Conservation (phyloP, 2,113 vertebrate species). For the Ctenomys sociabilis region DNA sequence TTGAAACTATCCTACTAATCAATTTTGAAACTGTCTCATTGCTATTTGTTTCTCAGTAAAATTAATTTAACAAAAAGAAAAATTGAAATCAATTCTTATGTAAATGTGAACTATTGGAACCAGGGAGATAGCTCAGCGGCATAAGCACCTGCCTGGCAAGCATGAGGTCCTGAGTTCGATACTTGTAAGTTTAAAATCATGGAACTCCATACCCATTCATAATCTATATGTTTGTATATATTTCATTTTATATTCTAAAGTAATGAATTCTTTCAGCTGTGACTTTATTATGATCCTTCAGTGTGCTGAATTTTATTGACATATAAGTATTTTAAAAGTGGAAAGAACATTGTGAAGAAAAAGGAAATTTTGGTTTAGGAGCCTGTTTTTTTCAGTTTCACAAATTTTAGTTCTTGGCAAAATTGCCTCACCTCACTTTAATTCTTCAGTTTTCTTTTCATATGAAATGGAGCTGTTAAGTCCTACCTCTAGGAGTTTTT, state of each 20-base stretch:
- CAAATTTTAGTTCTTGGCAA: constrained; percentile 35
- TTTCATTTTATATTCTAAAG: neutral
- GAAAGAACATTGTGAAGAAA: neutral
- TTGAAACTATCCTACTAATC: too few relatives aligned
- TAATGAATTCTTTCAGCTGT: neutral
- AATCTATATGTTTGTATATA: too few relatives aligned
- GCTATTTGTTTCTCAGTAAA: too few relatives aligned
- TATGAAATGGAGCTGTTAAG: neutral
- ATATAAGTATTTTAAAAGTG: neutral
- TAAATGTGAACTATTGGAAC: neutral
- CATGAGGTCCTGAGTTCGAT: neutral
- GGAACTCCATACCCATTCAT: neutral
- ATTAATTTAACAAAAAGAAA: too few relatives aligned
- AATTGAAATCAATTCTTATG: neutral
- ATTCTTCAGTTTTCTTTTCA: neutral
- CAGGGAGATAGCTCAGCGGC: too few relatives aligned
- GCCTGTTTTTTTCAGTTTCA: neutral
- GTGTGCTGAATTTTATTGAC: neutral
- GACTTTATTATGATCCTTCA: neutral
- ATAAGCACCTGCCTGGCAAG: too few relatives aligned
- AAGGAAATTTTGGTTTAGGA: neutral
- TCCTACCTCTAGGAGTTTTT: neutral
- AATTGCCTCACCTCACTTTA: neutral
- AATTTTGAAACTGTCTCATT: too few relatives aligned
- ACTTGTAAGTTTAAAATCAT: neutral